Percentiles rank a stretch among this genome's conserved stretches.
These are phyloP conservation scores for Copidosoma aretas DNA, from an alignment of 2,888 invertebrate species.

Conservation along the genomic window DNA sequence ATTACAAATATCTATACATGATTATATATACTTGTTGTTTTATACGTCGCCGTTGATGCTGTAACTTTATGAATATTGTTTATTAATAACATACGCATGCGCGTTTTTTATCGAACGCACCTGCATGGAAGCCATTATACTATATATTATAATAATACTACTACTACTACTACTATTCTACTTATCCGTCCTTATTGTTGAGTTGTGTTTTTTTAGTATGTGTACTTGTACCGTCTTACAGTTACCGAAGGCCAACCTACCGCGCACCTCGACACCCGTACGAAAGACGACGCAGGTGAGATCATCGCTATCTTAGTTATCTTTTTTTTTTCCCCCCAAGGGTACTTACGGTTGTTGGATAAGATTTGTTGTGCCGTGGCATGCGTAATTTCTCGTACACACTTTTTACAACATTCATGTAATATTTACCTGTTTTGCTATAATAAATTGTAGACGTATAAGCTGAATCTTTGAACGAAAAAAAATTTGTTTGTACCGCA, in stretches of 20 bases:
- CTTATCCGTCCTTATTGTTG: background rate
- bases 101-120: too few relatives aligned
- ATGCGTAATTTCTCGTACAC: conserved; percentile 6
- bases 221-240: conserved; percentile 50
- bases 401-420: too few relatives aligned
- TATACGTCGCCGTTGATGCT: too few relatives aligned
- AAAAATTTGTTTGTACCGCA: background rate
- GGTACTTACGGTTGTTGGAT: background rate
- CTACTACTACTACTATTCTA: too few relatives aligned
- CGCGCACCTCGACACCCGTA: conserved; percentile 55
- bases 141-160: too few relatives aligned
- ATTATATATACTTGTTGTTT: too few relatives aligned
- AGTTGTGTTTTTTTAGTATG: conserved; percentile 39
- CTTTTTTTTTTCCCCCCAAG: conserved; percentile 1
- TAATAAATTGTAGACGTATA: background rate
- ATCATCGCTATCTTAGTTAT: conserved; percentile 33
- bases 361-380: conserved; percentile 8
- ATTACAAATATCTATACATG: too few relatives aligned
- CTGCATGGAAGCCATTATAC: too few relatives aligned
- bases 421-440: background rate
- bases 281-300: conserved; percentile 60
- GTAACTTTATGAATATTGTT: too few relatives aligned
- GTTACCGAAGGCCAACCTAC: conserved; percentile 55
- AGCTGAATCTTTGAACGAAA: conserved; percentile 16
- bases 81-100: too few relatives aligned